Evolutionary conservation across 2,888 invertebrate genomes (phyloP).

Genomic region (Agrochola circellaris): DNA sequence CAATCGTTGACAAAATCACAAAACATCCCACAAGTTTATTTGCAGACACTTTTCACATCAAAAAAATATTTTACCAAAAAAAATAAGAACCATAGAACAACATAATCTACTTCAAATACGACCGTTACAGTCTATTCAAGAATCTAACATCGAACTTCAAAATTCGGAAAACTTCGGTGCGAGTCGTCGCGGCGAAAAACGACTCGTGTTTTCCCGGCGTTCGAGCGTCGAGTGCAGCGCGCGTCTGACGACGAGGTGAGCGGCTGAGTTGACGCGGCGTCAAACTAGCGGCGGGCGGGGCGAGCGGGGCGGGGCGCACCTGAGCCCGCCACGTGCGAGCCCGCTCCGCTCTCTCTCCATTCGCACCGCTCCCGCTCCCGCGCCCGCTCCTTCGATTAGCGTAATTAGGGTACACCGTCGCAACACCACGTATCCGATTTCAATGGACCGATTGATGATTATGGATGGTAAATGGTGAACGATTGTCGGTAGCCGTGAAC

Average conservation of each 20-base stretch:
- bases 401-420: constrained; percentile 79
- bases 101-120: constrained; percentile 67
- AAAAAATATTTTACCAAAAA: constrained; percentile 63
- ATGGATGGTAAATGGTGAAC: constrained; percentile 77
- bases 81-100: constrained; percentile 61
- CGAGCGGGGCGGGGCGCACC: constrained; percentile 88
- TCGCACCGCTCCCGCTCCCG: constrained; percentile 69
- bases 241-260: constrained; percentile 86
- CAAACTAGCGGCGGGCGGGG: constrained; percentile 78
- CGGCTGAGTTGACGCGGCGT: constrained; percentile 81
- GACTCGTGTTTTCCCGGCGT: constrained; percentile 89
- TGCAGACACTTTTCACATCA: constrained; percentile 65
- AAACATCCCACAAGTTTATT: constrained; percentile 86
- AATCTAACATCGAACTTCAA: constrained; percentile 77
- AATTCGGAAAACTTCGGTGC: constrained; percentile 84
- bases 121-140: constrained; percentile 69
- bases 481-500: constrained; percentile 74
- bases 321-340: constrained; percentile 84
- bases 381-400: constrained; percentile 73
- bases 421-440: constrained; percentile 81
- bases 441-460: constrained; percentile 83
- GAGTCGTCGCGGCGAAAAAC: constrained; percentile 86
- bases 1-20: constrained; percentile 80
- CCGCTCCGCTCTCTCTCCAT: constrained; percentile 75
- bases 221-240: constrained; percentile 89